Base-by-base conservation (phyloP, 2,797 vertebrate genomes). In the Ambastaia sidthimunki region DNA sequence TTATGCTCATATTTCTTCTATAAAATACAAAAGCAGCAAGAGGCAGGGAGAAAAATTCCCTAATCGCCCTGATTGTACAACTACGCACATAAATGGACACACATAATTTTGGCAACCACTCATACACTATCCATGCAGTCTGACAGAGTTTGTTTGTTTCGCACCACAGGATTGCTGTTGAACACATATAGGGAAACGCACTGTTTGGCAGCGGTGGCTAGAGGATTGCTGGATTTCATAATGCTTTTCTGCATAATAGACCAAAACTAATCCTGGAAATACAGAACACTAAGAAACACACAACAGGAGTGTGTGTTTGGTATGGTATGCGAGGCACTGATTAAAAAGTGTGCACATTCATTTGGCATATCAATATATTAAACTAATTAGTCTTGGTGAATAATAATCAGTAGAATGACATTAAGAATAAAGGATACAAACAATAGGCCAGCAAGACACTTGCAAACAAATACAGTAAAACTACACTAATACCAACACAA, bases 181-280 rank as follows among this genome's bases (percentile, higher is more conserved):
- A 71, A 72, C 47, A 31, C 7, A 5, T 66, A 4, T 57, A 28
- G 28, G 16, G 44, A 52, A 47, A 71, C 5, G 23, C 28, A 60
- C 12, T n/a, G 55, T 71, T 71, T 78, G 54, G 66, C 41, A 7
- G 9, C 5, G 25, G 16, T 72, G 28, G 69, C 59, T 31, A 54
- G 19, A 65, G 21, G 34, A 67, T 66, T 50, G 73, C 31, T 66
- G 23, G 18, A 4, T 15, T 13, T 34, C 21, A 73, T 57, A 54
- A 57, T 66, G 21, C 7, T 59, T 28, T 66, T 60, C 68, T 65
- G 77, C 70, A 66, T 57, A 69, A 72, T 7, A 31, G 48, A 73
- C 37, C 60, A 73, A 34, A 73, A 57, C 48, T 48, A 80, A 48
- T 67, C 62, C 70, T 47, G 57, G 34, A 67, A 28, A 57, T 50